Evolutionary conservation across 2,797 vertebrate species (phyloP), one percentile per base, ranked within the genome.

Genomic region (Syngnathus acus): DNA sequence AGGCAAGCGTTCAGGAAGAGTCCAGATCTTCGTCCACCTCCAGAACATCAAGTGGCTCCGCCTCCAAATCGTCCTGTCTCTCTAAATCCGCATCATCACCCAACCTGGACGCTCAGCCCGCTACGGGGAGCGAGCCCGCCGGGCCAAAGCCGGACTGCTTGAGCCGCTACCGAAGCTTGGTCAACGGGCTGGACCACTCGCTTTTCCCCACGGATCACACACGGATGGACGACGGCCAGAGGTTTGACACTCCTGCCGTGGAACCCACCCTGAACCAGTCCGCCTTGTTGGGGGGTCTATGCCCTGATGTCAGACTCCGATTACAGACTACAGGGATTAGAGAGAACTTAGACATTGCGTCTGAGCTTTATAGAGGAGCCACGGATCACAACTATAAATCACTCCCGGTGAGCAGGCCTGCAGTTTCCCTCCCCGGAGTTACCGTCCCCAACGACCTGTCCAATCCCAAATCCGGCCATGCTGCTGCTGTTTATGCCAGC

Each of bases 191-290:
- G 64, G 93, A 94, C 80, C 92, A 89, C 67, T 85, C 93, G 1
- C 91, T 93, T 75, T 92, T 94, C 77, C 90, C 93, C 39, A 69
- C 84, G 4, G 94, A 95, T 62, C 92, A 88, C 72, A 76, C 88
- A 0, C 89, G 88, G 66, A 62, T 93, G 60, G 93, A 95, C 5
- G 93, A 93, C 1, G 68, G 82, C 68, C 94, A 94, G 78, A 92
- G 90, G 87, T 97, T 98, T 75, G 93, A 95, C 74, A 92, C 89
- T 37, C 94, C 94, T 14, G 78, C 86, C 37, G 77, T 97, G 62
- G 97, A 98, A 77, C 90, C 88, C 21, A 96, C 95, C 0, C 84
- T 98, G 50, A 98, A 95, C 88, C 96, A 97, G 83, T 94, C 97
- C 0, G 78, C 85, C 9, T 72, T 98, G 64, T 71, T 93, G 60